These are phyloP conservation scores for Eurois occulta DNA, from an alignment of 2,888 invertebrate genomes.

Conservation along the genomic window DNA sequence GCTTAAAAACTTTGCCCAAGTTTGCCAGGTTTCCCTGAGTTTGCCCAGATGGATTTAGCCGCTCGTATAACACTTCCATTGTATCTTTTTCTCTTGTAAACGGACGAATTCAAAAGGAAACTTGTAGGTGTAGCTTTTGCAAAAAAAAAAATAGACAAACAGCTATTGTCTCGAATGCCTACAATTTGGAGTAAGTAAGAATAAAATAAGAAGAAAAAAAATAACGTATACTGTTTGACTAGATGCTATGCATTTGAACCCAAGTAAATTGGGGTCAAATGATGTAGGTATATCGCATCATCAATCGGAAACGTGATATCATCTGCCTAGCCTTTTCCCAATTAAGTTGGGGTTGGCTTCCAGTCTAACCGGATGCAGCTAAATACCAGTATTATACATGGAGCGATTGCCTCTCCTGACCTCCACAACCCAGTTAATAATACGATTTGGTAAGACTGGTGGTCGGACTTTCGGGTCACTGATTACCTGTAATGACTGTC, in stretches of 20 bases:
- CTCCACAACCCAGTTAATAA: neutral
- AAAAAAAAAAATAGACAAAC: constrained; percentile 1
- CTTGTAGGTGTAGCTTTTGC: constrained; percentile 12
- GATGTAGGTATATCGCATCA: too few relatives aligned
- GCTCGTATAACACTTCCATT: constrained; percentile 53
- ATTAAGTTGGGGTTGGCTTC: neutral
- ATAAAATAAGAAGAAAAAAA: too few relatives aligned
- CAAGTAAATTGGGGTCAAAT: too few relatives aligned
- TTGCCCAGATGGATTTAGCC: constrained; percentile 51
- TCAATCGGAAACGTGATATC: too few relatives aligned
- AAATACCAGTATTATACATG: neutral
- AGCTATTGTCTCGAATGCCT: constrained; percentile 8
- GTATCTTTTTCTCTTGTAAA: constrained; percentile 42
- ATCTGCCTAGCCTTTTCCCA: neutral
- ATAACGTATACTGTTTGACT: too few relatives aligned
- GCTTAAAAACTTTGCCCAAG: constrained; percentile 59
- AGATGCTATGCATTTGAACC: too few relatives aligned
- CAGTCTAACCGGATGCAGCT: neutral
- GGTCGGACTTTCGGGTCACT: neutral
- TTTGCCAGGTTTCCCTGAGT: constrained; percentile 33
- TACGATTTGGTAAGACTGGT: neutral
- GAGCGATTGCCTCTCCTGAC: neutral
- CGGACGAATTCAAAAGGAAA: constrained; percentile 12
- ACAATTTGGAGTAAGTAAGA: neutral
- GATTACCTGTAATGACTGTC: neutral